Percentiles rank a stretch among this genome's conserved stretches.
Conservation (phyloP, 2,888 invertebrate species). For the Epistrophe eligans region DNA sequence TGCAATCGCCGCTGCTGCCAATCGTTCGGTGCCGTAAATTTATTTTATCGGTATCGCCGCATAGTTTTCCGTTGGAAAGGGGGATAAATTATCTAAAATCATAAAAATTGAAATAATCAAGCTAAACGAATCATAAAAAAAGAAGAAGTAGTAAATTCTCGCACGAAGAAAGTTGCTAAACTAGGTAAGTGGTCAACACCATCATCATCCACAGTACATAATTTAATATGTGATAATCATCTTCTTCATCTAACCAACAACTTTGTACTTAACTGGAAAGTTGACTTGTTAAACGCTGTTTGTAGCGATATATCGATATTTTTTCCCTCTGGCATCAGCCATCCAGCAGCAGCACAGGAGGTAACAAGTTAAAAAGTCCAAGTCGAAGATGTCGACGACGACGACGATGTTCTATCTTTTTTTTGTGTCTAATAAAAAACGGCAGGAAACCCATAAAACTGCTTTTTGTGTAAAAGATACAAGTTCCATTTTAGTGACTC, state of each 20-base stretch:
- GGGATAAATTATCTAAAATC: constrained; percentile 29
- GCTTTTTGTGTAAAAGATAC: constrained; percentile 9
- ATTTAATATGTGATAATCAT: too few species aligned
- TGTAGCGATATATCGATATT: constrained; percentile 28
- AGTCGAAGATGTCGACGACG: constrained; percentile 4
- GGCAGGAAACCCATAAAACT: constrained; percentile 36
- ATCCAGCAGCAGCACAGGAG: constrained; percentile 46
- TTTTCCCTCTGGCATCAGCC: constrained; percentile 17
- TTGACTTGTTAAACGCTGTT: constrained; percentile 49
- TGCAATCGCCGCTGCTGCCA: constrained; percentile 1
- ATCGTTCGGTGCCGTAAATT: constrained; percentile 25
- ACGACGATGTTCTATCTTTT: constrained; percentile 6
- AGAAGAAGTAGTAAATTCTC: constrained; percentile 53
- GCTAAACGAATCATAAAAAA: constrained; percentile 12
- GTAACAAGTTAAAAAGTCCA: constrained; percentile 8
- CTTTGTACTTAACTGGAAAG: constrained; percentile 56
- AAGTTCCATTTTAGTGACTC: constrained; percentile 22
- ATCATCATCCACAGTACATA: too few species aligned
- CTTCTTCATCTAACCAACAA: constrained; percentile 23
- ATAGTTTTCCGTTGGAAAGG: constrained; percentile 37
- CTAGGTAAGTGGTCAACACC: constrained; percentile 72
- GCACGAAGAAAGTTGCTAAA: constrained; percentile 73
- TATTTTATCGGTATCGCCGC: constrained; percentile 24
- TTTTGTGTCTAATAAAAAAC: constrained; percentile 6
- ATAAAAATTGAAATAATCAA: constrained; percentile 24